These are phyloP conservation scores for Megatriorchis doriae DNA, from an alignment of 2,113 vertebrate species.

Conservation along the genomic window DNA sequence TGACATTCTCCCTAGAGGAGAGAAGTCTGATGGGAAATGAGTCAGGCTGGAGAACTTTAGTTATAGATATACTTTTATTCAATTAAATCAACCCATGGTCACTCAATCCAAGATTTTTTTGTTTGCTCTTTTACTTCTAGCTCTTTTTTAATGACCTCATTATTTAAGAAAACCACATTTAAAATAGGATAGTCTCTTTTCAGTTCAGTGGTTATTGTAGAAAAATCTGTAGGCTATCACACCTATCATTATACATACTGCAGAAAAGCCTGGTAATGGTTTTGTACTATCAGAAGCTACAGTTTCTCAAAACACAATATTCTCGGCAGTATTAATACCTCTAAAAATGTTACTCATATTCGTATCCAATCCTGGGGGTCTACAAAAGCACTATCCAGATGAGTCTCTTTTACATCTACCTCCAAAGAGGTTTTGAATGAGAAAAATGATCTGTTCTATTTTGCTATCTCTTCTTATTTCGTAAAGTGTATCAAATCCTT, in stretches of 20 bases:
- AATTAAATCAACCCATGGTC: background rate
- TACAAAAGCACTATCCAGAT: background rate
- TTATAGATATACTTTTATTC: background rate
- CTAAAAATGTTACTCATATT: background rate
- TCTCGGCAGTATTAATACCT: background rate
- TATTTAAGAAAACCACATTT: background rate
- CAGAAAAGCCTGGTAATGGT: background rate
- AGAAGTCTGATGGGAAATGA: background rate
- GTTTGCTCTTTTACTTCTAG: background rate
- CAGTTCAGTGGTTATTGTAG: background rate
- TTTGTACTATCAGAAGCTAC: background rate
- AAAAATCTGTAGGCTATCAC: background rate
- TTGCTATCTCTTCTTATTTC: background rate
- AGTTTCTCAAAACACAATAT: background rate
- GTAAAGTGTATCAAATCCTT: background rate
- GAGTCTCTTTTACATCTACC: background rate
- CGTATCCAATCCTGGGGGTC: fast-evolving
- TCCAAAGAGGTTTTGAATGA: background rate
- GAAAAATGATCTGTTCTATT: background rate
- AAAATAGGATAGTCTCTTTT: background rate
- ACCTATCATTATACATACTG: background rate
- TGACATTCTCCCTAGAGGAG: background rate
- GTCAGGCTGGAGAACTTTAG: background rate
- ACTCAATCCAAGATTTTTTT: background rate
- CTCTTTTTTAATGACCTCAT: background rate